These are phyloP conservation scores for Alfaro cultratus DNA, from an alignment of 2,797 vertebrate species.

Conservation along the genomic window DNA sequence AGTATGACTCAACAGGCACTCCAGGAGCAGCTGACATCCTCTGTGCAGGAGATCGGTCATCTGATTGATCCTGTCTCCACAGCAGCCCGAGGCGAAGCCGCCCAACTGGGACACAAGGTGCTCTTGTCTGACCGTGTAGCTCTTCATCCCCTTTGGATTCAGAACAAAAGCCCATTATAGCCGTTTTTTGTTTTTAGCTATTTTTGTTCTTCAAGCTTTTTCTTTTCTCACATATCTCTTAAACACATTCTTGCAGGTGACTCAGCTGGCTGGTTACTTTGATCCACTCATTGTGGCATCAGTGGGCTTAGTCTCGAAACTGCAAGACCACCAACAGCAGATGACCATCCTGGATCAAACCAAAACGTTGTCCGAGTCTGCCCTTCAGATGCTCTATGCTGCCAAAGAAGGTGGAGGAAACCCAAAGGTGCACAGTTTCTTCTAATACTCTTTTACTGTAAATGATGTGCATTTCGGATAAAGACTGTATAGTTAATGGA, in stretches of 20 bases:
- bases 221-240: conserved; percentile 31
- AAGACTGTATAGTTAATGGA: background rate
- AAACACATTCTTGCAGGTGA: conserved; percentile 82
- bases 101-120: conserved; percentile 98
- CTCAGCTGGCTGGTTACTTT: conserved; percentile 95
- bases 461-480: background rate
- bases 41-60: conserved; percentile 96
- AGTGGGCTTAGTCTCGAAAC: conserved; percentile 92
- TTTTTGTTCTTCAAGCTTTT: conserved; percentile 24
- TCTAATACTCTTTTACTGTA: background rate
- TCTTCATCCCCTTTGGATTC: conserved; percentile 45
- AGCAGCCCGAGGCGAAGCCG: conserved; percentile 92
- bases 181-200: conserved; percentile 17
- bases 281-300: conserved; percentile 93
- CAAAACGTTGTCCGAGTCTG: conserved; percentile 95
- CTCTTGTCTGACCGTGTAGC: conserved; percentile 24
- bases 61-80: conserved; percentile 96
- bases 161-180: conserved; percentile 19
- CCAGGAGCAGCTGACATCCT: conserved; percentile 96
- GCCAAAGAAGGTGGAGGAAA: conserved; percentile 98
- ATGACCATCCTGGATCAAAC: conserved; percentile 98
- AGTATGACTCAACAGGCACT: conserved; percentile 84
- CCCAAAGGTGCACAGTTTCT: conserved; percentile 86
- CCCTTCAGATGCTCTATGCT: conserved; percentile 97
- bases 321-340: conserved; percentile 95